phyloP scores from a whole-genome alignment of 2,797 vertebrate species.

The Lepilemur septentrionalis region DNA sequence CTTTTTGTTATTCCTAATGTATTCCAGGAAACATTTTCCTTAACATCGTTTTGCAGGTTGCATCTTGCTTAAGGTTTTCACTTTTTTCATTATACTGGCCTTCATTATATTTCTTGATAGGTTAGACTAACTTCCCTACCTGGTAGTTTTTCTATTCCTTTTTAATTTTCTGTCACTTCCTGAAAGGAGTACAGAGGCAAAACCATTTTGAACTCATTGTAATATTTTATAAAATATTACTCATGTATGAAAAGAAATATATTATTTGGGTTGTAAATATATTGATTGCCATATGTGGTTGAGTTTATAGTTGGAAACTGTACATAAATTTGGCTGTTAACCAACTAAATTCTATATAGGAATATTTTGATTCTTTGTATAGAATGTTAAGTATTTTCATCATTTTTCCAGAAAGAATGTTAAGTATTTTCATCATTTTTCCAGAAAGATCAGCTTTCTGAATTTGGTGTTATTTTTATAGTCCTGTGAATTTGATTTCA shows the following conservation, averaged over 20 bases:
- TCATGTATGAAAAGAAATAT: neutral
- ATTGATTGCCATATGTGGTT: neutral
- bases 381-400: neutral
- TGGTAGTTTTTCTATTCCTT: neutral
- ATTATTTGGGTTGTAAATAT: neutral
- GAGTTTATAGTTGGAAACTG: neutral
- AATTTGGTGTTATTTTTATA: neutral
- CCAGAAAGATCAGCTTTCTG: neutral
- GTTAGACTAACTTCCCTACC: neutral
- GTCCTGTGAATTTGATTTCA: neutral
- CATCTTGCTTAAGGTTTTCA: neutral
- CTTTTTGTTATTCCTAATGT: constrained; percentile 1
- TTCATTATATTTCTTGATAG: neutral
- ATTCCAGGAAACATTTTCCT: neutral
- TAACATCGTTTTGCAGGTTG: neutral
- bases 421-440: neutral
- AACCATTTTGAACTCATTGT: neutral
- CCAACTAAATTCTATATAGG: neutral
- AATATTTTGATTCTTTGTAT: neutral
- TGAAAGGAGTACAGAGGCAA: neutral
- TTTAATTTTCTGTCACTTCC: neutral
- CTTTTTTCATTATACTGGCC: neutral
- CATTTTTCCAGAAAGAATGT: neutral
- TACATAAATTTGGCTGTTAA: neutral
- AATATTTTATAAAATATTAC: neutral